These are phyloP conservation scores for Platycnemis pennipes DNA, from an alignment of 2,888 invertebrate species.

Conservation along the genomic window DNA sequence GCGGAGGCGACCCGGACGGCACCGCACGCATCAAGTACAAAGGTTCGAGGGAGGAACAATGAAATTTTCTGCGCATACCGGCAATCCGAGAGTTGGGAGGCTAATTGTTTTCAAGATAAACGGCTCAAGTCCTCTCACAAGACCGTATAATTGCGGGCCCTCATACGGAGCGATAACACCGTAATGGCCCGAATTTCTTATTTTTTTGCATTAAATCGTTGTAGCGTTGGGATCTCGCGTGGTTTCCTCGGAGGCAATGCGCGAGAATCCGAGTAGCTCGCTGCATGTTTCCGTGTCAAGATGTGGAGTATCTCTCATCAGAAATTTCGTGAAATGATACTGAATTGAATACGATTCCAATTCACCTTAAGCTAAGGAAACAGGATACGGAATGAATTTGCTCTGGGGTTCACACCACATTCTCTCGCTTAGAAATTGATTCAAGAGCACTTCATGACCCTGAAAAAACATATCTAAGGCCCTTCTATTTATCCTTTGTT, in stretches of 20 bases:
- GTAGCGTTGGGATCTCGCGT: not conserved
- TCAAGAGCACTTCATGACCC: not conserved
- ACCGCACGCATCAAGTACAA: not conserved
- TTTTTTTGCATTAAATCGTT: not conserved
- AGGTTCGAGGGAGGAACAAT: conserved; percentile 7
- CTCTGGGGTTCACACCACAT: not conserved
- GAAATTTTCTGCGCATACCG: not conserved
- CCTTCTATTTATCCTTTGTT: not conserved
- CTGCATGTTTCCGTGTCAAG: not conserved
- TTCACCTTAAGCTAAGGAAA: not conserved
- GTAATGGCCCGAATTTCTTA: not conserved
- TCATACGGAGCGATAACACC: not conserved
- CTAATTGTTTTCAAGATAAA: conserved; percentile 36
- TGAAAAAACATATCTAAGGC: not conserved
- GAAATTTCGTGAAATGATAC: not conserved
- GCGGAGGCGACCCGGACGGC: not conserved
- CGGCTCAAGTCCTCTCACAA: conserved; percentile 6
- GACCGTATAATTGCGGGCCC: not conserved
- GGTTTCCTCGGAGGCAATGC: not conserved
- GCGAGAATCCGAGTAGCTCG: not conserved
- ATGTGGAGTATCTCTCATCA: not conserved
- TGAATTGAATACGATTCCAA: not conserved
- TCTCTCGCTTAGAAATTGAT: not conserved
- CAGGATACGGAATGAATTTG: not conserved
- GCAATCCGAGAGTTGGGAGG: not conserved